Conservation (phyloP, 2,113 vertebrate genomes). For the Pterocles burchelli region DNA sequence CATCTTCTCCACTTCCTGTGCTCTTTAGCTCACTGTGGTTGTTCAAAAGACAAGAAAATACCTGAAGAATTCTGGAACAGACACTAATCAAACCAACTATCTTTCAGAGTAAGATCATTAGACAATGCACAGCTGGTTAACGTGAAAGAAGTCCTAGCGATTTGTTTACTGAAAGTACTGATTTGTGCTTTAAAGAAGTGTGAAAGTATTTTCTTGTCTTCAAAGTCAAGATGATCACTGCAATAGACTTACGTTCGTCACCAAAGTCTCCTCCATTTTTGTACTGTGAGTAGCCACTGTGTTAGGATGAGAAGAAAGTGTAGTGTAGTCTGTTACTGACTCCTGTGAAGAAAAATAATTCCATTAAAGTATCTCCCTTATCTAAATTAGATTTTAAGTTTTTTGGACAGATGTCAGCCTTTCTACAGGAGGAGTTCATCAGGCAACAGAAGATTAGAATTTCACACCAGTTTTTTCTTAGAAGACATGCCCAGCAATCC, state of each 20-base stretch:
- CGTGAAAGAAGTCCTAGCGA: constrained; percentile 6
- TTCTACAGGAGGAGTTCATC: not conserved
- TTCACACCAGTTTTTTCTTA: not conserved
- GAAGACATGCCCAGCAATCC: not conserved
- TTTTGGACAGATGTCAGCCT: not conserved
- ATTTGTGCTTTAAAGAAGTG: not conserved
- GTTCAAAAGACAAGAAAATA: constrained; percentile 14
- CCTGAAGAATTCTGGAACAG: constrained; percentile 1
- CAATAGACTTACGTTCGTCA: constrained; percentile 88
- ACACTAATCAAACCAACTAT: not conserved
- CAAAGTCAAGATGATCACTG: constrained; percentile 53
- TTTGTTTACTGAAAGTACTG: constrained; percentile 17
- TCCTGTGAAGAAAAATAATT: constrained; percentile 82
- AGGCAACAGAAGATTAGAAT: not conserved
- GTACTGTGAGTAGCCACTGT: constrained; percentile 87
- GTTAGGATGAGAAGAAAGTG: constrained; percentile 93
- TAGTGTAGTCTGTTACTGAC: constrained; percentile 96
- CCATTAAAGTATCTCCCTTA: constrained; percentile 59
- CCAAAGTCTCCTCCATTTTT: constrained; percentile 96
- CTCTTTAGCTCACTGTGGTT: not conserved
- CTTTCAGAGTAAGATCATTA: not conserved
- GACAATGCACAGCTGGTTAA: not conserved
- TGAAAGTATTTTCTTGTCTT: constrained; percentile 59
- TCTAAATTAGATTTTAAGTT: not conserved
- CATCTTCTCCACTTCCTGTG: not conserved